A percentile compares a stretch with the other conserved stretches of the same genome.
These are phyloP conservation scores for Siphamia tubifer DNA, from an alignment of 2,113 vertebrate species.

Conservation along the genomic window DNA sequence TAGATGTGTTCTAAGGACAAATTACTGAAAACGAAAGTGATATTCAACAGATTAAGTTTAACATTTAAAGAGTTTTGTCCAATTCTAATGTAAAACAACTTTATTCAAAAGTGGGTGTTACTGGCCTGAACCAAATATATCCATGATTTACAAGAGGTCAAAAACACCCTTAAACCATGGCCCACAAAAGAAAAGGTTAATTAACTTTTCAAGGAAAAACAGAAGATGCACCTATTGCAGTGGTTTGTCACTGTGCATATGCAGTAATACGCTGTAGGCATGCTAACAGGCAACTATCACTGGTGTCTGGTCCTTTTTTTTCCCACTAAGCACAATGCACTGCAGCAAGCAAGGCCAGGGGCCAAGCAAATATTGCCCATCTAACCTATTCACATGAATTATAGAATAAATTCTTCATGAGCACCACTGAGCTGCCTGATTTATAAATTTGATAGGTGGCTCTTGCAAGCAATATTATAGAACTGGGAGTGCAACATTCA, in stretches of 20 bases:
- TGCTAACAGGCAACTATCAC: slow-evolving; percentile 64
- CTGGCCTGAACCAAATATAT: background rate
- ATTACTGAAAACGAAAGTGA: slow-evolving; percentile 38
- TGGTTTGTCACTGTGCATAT: slow-evolving; percentile 33
- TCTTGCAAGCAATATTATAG: slow-evolving; percentile 32
- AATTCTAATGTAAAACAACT: background rate
- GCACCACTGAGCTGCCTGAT: slow-evolving; percentile 43
- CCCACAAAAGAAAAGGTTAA: no score
- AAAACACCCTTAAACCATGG: no score
- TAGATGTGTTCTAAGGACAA: slow-evolving; percentile 42
- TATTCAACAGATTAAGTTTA: slow-evolving; percentile 30
- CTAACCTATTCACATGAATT: slow-evolving; percentile 70
- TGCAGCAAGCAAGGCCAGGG: slow-evolving; percentile 63
- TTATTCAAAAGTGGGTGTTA: background rate
- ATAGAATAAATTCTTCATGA: slow-evolving; percentile 68
- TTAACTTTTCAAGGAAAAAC: slow-evolving; percentile 31
- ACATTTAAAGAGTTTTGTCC: slow-evolving; percentile 7
- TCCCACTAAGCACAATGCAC: slow-evolving; percentile 49
- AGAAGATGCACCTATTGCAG: slow-evolving; percentile 51
- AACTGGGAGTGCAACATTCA: slow-evolving; percentile 57
- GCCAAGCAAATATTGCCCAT: slow-evolving; percentile 68
- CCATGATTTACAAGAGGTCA: background rate
- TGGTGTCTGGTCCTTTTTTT: slow-evolving; percentile 53
- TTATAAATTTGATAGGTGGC: slow-evolving; percentile 59
- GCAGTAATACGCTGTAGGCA: slow-evolving; percentile 48